Evolutionary conservation across 2,797 vertebrate genomes (phyloP).

Genomic region (Myotis daubentonii): DNA sequence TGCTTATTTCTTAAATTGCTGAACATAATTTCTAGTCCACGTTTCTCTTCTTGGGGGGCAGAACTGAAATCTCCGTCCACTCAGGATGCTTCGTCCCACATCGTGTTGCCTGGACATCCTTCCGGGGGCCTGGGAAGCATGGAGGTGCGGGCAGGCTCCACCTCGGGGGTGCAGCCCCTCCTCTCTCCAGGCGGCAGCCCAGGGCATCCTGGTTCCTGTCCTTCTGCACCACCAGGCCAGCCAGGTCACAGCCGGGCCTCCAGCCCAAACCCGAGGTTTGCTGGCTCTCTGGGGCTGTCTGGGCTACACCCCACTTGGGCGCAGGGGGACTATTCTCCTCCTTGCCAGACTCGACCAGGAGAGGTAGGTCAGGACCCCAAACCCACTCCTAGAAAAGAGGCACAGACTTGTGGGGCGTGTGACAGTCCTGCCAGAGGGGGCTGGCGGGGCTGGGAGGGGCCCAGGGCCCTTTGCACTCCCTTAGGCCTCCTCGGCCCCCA

Average conservation of each 20-base stretch:
- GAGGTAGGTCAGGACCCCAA: neutral
- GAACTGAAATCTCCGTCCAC: neutral
- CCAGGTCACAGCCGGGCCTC: neutral
- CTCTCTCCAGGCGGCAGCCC: neutral
- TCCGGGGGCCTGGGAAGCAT: neutral
- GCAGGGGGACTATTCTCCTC: neutral
- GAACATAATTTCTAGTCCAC: constrained; percentile 38
- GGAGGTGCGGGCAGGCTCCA: neutral
- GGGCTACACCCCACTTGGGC: neutral
- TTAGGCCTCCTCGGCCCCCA: too few relatives aligned
- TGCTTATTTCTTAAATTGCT: neutral
- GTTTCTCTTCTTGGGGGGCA: neutral
- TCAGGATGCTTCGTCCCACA: neutral
- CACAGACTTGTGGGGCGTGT: too few relatives aligned
- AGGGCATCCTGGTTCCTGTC: neutral
- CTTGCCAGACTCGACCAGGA: neutral
- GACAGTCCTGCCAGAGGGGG: neutral
- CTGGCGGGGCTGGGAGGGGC: too few relatives aligned
- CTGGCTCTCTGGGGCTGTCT: too few relatives aligned
- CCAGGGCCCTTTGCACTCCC: rapidly evolving
- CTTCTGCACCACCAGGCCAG: neutral
- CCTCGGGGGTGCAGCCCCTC: rapidly evolving
- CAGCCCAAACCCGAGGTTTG: neutral
- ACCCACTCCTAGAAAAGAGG: neutral
- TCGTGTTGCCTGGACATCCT: neutral